Evolutionary conservation across 2,113 vertebrate species (phyloP), one percentile per base, ranked within the genome.

Genomic region (Gulo gulo): DNA sequence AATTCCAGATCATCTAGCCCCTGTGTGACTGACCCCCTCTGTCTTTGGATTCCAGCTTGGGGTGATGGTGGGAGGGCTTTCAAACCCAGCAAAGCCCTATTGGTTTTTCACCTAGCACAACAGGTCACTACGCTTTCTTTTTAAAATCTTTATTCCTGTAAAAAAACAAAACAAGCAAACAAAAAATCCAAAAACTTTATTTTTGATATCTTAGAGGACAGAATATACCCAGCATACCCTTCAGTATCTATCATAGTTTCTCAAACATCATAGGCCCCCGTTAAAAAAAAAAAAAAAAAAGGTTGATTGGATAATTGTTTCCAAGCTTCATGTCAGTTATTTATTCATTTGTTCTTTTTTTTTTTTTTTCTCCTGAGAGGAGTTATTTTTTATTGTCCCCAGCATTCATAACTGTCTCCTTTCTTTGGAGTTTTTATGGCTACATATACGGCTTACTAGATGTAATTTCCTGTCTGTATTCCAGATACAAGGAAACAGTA

Each of bases 221-320:
- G 14, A 42, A 23, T 55, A 4, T 42, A 8, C 0, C 16, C 2
- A 36, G 0, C 36, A 3, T 55, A 24, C 7, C n/a, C 8, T 63
- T 45, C 23, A 88, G 18, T 2, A 78, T 2, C 2, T 31, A 4
- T 11, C 34, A 69, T 4, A 45, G 29, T 94, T 74, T 86, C 45
- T 88, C 29, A 79, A 45, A 36, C 26, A 50, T 47, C 10, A 73
- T 9, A 39, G 8, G 15, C 2, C 10, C 6, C 1, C 18, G 10
- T 67, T 79, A 15, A 39, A 71, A 39, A 9, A 61, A 79, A 63
- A 61, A 50, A 50, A 50, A 52, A 4, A 13, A 24, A 50, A 34
- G 20, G 4, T 12, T 61, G 3, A 18, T 69, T 67, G 1, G 6
- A 26, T 59, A 85, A 55, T 74, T 88, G 29, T 21, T 55, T 85